Conservation (phyloP, 2,888 invertebrate species). For the Phaonia tiefii region DNA sequence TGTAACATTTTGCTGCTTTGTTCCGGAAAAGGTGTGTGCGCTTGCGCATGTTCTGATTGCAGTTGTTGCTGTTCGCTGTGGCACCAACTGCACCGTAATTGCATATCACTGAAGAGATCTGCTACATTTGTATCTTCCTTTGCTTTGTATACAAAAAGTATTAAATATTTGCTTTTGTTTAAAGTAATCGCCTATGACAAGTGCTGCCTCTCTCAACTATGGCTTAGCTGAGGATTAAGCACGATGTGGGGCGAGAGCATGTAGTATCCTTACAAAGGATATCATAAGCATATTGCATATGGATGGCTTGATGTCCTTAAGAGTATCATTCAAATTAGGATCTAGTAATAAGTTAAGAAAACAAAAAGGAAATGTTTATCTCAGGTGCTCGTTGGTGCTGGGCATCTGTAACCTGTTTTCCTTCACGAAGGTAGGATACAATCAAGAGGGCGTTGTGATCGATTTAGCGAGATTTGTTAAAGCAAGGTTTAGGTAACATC, state of each 20-base stretch:
- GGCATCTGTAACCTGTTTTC: no score
- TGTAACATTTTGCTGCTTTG: slow-evolving; percentile 4
- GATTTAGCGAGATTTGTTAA: no score
- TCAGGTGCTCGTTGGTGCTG: no score
- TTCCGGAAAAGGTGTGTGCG: slow-evolving; percentile 37
- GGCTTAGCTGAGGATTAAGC: slow-evolving; percentile 30
- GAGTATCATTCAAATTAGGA: slow-evolving; percentile 25
- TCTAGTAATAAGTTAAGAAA: slow-evolving; percentile 35
- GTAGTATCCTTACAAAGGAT: no score
- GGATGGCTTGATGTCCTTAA: background rate
- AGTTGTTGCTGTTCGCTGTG: no score
- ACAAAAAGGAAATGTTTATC: slow-evolving; percentile 7
- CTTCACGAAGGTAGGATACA: no score
- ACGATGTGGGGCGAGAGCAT: no score
- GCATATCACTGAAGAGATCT: slow-evolving; percentile 1
- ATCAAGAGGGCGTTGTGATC: no score
- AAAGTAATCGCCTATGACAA: slow-evolving; percentile 35
- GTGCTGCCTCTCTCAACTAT: slow-evolving; percentile 41
- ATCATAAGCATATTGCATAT: no score
- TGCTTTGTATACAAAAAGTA: slow-evolving; percentile 34
- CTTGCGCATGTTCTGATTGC: slow-evolving; percentile 3
- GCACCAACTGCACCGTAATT: slow-evolving; percentile 2
- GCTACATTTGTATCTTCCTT: background rate
- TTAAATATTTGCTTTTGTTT: slow-evolving; percentile 43
- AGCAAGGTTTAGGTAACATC: no score